A percentile compares a stretch with the other conserved stretches of the same genome.
These are phyloP conservation scores for Zelostemma sp. DNA, from an alignment of 1,140 invertebrate genomes.

Conservation along the genomic window DNA sequence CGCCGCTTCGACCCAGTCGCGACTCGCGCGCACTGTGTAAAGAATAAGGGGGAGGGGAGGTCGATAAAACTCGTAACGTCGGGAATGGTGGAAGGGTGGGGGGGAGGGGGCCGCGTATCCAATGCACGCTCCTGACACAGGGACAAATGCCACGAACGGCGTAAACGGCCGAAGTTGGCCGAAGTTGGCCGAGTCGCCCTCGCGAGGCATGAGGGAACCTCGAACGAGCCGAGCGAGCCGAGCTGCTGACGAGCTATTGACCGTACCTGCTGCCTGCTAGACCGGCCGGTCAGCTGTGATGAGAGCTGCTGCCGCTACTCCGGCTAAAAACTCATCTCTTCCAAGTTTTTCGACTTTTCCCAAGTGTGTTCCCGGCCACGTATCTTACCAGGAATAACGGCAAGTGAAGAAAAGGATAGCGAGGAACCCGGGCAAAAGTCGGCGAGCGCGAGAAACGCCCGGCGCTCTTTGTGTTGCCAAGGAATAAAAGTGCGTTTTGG, in stretches of 20 bases:
- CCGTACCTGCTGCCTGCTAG: constrained; percentile 63
- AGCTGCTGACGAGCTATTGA: constrained; percentile 69
- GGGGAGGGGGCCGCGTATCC: constrained; percentile 20
- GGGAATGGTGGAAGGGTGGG: constrained; percentile 6
- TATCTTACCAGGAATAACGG: too few species aligned
- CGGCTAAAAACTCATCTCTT: too few species aligned
- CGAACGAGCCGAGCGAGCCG: too few species aligned
- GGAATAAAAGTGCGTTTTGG: too few species aligned
- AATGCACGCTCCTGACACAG: constrained; percentile 44
- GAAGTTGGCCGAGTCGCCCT: too few species aligned
- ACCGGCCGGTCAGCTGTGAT: constrained; percentile 70
- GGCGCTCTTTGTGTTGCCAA: too few species aligned
- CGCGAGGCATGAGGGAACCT: constrained; percentile 50
- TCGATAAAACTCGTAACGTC: neutral
- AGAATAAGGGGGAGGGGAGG: neutral
- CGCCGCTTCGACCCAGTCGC: constrained; percentile 3
- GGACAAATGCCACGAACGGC: constrained; percentile 47
- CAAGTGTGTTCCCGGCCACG: too few species aligned
- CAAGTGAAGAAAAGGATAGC: too few species aligned
- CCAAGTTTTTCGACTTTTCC: too few species aligned
- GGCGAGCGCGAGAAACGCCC: too few species aligned
- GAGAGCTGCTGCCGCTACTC: constrained; percentile 33
- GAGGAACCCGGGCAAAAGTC: too few species aligned
- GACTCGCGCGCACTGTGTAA: neutral
- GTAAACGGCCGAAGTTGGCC: constrained; percentile 40